Conservation (phyloP, 2,888 invertebrate species). For the Drosophila prostipennis region DNA sequence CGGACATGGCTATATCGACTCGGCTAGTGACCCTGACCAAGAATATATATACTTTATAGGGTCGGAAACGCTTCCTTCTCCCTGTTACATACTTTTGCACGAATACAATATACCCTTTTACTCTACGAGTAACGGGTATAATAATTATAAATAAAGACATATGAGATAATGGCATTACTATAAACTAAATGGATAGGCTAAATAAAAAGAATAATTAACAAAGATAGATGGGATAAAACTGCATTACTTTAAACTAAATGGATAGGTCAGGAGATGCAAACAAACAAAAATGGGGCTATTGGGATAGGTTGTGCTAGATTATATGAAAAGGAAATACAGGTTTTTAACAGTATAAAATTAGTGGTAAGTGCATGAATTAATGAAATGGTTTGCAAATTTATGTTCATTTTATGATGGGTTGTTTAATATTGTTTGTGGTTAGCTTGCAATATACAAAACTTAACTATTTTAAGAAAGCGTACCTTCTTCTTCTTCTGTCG, state of each 20-base stretch:
- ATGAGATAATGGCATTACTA: background rate
- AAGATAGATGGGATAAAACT: background rate
- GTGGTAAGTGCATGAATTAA: background rate
- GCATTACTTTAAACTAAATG: background rate
- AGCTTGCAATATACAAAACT: background rate
- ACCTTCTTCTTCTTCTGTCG: background rate
- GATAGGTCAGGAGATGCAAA: background rate
- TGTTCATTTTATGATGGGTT: background rate
- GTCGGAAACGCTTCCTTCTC: too few relatives aligned
- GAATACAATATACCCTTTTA: too few relatives aligned
- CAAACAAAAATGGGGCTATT: background rate
- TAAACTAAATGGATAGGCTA: background rate
- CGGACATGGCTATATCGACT: too few relatives aligned
- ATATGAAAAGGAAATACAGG: background rate
- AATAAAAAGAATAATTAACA: background rate
- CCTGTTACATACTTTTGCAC: too few relatives aligned
- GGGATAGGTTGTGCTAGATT: background rate
- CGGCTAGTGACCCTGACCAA: too few relatives aligned
- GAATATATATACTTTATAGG: too few relatives aligned
- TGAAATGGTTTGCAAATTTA: background rate
- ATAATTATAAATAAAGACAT: background rate
- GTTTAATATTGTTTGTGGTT: background rate
- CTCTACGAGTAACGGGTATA: too few relatives aligned
- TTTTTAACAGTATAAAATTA: background rate
- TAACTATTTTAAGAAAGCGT: background rate